Base-by-base conservation (phyloP, 2,797 vertebrate species). In the Enteromius argenteus region DNA sequence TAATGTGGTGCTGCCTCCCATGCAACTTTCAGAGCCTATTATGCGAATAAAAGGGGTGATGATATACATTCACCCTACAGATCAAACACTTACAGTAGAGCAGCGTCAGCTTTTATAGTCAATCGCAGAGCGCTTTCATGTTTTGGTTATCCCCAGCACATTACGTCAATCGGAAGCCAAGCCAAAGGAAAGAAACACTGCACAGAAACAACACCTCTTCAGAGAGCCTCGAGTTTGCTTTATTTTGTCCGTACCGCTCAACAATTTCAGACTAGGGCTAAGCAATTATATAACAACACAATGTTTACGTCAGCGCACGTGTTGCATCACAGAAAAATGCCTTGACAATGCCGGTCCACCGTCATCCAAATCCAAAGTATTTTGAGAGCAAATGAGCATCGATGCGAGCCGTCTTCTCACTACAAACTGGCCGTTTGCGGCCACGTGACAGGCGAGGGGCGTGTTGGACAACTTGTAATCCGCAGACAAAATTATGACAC, bases 1-100 rank as follows among this genome's bases (percentile, higher is more conserved):
- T 86, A 62, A 84, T 77, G 83, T 85, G 87, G 86, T 46, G 1
- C 10, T 35, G 37, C 51, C 64, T 84, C 51, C 39, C 15, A 56
- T 76, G 46, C 64, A 42, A 56, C 79, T 67, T 66, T 62, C 56
- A 6, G n/a, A 49, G 27, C 15, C 39, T 32, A 6, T 72, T 32
- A 14, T 51, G 64, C 13, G 9, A 69, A 58, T 42, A 77, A 46
- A 77, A 3, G 35, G 8, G 46, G 68, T 75, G 79, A 66, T 81
- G 77, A 56, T 68, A 56, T 58, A 60, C 27, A 44, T 56, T 68
- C 53, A 39, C 19, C 58, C 19, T 30, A 68, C n/a, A 81, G 79
- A 75, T 76, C 79, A 60, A 68, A 49, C 62, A 2, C 39, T 46
- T 49, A 60, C 32, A 44, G 17, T 53, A 51, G 17, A 71, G 64